Percentiles rank a stretch among this genome's conserved stretches.
Conservation (phyloP, 2,888 invertebrate genomes). For the Cheilosia urbana region DNA sequence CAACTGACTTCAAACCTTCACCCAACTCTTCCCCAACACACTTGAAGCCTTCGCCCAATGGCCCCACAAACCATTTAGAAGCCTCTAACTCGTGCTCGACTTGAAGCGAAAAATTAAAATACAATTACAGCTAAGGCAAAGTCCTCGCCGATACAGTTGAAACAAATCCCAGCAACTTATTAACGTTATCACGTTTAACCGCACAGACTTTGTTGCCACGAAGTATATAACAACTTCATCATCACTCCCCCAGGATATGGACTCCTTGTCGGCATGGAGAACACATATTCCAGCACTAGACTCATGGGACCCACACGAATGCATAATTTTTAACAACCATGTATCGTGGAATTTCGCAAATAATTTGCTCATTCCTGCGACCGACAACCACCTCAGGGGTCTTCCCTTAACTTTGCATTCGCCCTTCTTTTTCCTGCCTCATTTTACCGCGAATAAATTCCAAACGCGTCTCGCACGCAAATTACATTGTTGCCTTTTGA, state of each 20-base stretch:
- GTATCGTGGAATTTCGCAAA: slow-evolving; percentile 52
- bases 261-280: not conserved
- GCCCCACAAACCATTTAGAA: not conserved
- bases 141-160: not conserved
- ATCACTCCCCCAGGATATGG: not conserved
- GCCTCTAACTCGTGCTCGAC: not conserved
- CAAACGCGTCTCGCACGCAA: slow-evolving; percentile 44
- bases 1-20: too few species aligned
- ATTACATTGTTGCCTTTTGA: slow-evolving; percentile 29
- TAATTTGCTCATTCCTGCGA: slow-evolving; percentile 40
- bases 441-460: slow-evolving; percentile 23
- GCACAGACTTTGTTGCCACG: slow-evolving; percentile 4
- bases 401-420: not conserved
- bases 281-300: slow-evolving; percentile 24
- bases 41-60: too few species aligned
- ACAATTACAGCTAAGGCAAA: slow-evolving; percentile 22
- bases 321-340: slow-evolving; percentile 61
- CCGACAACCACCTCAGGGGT: slow-evolving; percentile 20
- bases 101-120: slow-evolving; percentile 11
- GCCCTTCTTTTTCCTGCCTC: not conserved
- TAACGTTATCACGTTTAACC: slow-evolving; percentile 45
- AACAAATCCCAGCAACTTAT: slow-evolving; percentile 20
- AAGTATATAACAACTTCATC: slow-evolving; percentile 27
- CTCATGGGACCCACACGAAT: slow-evolving; percentile 41
- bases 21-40: too few species aligned